These are phyloP conservation scores for Nemotelus nigrinus DNA, from an alignment of 2,888 invertebrate genomes.

Conservation along the genomic window DNA sequence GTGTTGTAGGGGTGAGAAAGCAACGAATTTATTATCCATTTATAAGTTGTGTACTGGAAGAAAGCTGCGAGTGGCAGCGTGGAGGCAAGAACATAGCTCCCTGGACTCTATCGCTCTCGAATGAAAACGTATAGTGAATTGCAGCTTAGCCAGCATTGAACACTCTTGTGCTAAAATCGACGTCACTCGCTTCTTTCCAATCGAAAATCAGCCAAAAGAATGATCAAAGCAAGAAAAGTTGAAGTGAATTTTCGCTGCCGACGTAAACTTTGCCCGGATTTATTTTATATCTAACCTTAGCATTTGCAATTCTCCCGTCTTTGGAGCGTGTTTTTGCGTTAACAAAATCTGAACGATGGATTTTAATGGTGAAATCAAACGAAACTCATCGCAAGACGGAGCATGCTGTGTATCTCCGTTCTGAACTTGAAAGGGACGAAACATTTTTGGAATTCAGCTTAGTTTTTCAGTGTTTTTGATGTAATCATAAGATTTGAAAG, in stretches of 20 bases:
- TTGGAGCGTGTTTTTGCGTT: too few relatives aligned
- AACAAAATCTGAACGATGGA: too few relatives aligned
- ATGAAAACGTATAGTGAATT: neutral
- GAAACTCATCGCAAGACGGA: too few relatives aligned
- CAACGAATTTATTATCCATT: slow-evolving; percentile 34
- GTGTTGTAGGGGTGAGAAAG: slow-evolving; percentile 19
- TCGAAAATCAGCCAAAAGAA: neutral
- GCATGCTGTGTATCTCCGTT: too few relatives aligned
- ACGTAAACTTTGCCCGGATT: neutral
- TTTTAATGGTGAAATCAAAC: too few relatives aligned
- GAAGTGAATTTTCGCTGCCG: neutral
- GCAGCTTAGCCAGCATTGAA: neutral
- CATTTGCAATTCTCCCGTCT: neutral
- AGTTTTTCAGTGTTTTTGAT: too few relatives aligned
- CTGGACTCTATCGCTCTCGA: neutral
- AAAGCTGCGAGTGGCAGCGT: neutral
- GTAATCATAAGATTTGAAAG: too few relatives aligned
- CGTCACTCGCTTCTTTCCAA: neutral
- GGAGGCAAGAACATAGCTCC: neutral
- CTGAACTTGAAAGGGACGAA: too few relatives aligned
- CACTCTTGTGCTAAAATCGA: neutral
- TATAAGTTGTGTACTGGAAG: neutral
- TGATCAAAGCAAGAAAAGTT: slow-evolving; percentile 8
- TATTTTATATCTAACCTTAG: slow-evolving; percentile 24
- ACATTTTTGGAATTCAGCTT: too few relatives aligned